Conservation (phyloP, 1,140 invertebrate genomes). For the Pentalonia nigronervosa region DNA sequence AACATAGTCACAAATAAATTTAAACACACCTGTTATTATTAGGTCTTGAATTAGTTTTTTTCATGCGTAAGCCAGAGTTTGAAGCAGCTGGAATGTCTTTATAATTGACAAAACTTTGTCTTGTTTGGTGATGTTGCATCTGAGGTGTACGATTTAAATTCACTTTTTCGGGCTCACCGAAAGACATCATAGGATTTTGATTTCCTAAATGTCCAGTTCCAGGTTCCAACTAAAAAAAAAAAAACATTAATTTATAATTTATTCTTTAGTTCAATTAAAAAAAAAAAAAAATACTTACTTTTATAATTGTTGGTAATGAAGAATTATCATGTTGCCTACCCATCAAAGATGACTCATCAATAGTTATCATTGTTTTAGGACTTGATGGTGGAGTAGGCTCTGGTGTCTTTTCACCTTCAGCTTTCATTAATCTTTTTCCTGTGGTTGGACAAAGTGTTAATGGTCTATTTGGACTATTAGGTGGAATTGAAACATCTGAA, state of each 20-base stretch:
- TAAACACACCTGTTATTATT: slow-evolving; percentile 37
- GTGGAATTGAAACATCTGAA: slow-evolving; percentile 65
- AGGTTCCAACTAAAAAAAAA: slow-evolving; percentile 49
- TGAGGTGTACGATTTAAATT: slow-evolving; percentile 36
- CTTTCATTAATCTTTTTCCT: slow-evolving; percentile 72
- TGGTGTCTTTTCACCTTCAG: slow-evolving; percentile 69
- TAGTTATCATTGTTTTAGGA: slow-evolving; percentile 59
- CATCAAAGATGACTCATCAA: slow-evolving; percentile 8
- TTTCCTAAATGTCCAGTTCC: slow-evolving; percentile 15
- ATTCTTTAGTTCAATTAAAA: background rate
- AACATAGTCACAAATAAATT: background rate
- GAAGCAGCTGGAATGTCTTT: slow-evolving; percentile 56
- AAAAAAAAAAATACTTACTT: slow-evolving; percentile 41
- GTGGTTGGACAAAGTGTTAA: slow-evolving; percentile 75
- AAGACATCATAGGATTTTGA: slow-evolving; percentile 31
- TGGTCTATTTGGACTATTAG: slow-evolving; percentile 72
- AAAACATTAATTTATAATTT: background rate
- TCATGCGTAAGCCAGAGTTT: slow-evolving; percentile 46
- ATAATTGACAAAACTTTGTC: slow-evolving; percentile 57
- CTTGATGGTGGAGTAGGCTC: slow-evolving; percentile 62
- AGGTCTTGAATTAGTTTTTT: slow-evolving; percentile 44
- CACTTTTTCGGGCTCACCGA: slow-evolving; percentile 25
- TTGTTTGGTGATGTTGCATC: background rate
- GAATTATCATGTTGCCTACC: slow-evolving; percentile 45
- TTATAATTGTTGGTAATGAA: slow-evolving; percentile 50